Evolutionary conservation across 1,140 invertebrate genomes (phyloP).

Genomic region (Eurytemora carolleeae): DNA sequence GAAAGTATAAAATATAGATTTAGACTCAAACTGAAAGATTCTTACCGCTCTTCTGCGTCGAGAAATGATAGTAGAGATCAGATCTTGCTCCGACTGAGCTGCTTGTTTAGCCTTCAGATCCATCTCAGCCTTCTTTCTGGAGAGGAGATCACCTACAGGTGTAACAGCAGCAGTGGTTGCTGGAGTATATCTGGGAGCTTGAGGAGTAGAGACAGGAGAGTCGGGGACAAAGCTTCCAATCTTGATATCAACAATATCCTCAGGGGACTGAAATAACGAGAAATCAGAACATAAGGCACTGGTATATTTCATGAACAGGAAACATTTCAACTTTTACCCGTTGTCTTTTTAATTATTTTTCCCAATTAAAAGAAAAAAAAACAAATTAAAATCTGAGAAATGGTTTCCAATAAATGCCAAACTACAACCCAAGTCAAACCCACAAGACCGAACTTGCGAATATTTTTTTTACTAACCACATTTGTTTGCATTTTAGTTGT

Average conservation of each 20-base stretch:
- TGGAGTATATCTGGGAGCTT: no score
- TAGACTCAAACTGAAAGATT: no score
- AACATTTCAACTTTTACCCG: no score
- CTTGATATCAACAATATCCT: background rate
- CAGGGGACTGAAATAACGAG: background rate
- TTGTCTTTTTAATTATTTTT: no score
- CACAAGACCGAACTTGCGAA: background rate
- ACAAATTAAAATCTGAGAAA: background rate
- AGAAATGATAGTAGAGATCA: background rate
- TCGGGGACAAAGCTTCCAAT: background rate
- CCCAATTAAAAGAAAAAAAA: no score
- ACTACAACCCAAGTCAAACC: background rate
- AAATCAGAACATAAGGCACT: background rate
- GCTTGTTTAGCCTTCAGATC: no score
- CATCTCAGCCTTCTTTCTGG: background rate
- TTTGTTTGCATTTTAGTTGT: no score
- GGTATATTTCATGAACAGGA: background rate
- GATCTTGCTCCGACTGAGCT: background rate
- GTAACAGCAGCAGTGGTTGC: background rate
- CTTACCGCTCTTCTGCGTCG: background rate
- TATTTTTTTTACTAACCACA: background rate
- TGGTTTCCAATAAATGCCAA: background rate
- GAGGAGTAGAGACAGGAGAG: background rate
- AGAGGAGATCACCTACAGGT: background rate
- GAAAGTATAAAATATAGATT: no score